Base-by-base conservation (phyloP, 1,140 invertebrate species). In the Lepidostoma basale region DNA sequence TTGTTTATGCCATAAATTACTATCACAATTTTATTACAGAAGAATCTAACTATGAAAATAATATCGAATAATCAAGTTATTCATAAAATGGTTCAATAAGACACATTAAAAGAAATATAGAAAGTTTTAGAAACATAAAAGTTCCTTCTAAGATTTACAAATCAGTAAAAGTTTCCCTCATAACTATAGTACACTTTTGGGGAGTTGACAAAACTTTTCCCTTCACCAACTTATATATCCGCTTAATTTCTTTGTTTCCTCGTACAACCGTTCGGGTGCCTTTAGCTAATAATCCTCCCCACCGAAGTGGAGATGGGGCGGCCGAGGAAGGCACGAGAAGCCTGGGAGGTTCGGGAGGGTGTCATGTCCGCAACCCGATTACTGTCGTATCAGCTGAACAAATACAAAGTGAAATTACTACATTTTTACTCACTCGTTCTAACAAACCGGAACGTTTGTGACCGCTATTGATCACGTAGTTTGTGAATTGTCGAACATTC, bases 201-300 rank as follows among this genome's bases (percentile, higher is more conserved):
- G 52, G 30, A 28, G 52, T 56, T 56, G 52, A 56, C 52, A 36
- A 56, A 56, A 56, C 25, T 56, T 56, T 56, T 56, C 52, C 25
- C n/a, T 56, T 56, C 33, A 28, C n/a, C 16, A 20, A 30, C 28
- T 30, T 30, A 56, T 33, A 56, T 56, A 30, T 36, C 30, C 30
- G 30, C 52, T 56, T 56, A 56, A 56, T 56, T 56, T 56, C 52
- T 56, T 56, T 56, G 52, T 56, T 56, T 56, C 52, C n/a, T 56
- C 25, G 30, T 56, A 56, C 52, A 56, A 56, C 33, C 47, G 47
- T 28, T 52, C 18, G 52, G 52, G 52, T 14, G 25, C 52, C 30
- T 56, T 56, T 30, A 56, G 52, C 52, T 56, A 56, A 56, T 56
- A 56, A 56, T 56, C 52, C 52, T 36, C 25, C 6, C 28, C 25